These are phyloP conservation scores for Lethrus apterus DNA, from an alignment of 1,140 invertebrate genomes.

Conservation along the genomic window DNA sequence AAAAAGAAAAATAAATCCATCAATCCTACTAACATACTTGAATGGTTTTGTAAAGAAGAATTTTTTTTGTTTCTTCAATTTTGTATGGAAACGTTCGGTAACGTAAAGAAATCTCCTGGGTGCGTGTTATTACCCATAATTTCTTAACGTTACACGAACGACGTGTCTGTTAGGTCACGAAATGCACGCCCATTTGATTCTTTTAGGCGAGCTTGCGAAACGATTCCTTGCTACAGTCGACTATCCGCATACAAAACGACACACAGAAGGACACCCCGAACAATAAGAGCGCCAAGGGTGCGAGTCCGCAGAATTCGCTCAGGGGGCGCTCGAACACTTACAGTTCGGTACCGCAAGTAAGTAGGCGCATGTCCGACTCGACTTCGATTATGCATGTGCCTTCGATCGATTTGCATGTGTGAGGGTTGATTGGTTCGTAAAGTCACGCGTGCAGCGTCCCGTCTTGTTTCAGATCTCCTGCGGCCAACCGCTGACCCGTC, in stretches of 20 bases:
- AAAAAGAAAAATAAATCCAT: too few relatives aligned
- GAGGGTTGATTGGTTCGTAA: background rate
- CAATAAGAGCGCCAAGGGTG: constrained; percentile 50
- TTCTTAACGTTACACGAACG: too few relatives aligned
- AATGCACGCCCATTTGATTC: too few relatives aligned
- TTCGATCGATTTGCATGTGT: background rate
- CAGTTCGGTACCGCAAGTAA: constrained; percentile 35
- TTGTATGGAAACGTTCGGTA: too few relatives aligned
- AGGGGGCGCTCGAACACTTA: constrained; percentile 39
- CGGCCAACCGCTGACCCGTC: constrained; percentile 26
- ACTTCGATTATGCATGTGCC: constrained; percentile 1
- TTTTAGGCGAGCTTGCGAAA: constrained; percentile 44
- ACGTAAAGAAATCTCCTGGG: constrained; percentile 5
- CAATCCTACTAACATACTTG: too few relatives aligned
- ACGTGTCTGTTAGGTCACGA: too few relatives aligned
- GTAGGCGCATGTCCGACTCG: background rate
- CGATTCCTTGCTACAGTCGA: constrained; percentile 48
- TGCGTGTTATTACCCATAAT: too few relatives aligned
- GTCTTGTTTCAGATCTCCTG: constrained; percentile 19
- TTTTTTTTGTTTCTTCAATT: too few relatives aligned
- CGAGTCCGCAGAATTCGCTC: constrained; percentile 68
- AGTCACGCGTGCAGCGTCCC: too few relatives aligned
- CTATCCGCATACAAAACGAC: constrained; percentile 58
- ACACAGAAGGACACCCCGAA: constrained; percentile 55
- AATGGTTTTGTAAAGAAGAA: too few relatives aligned